Evolutionary conservation across 1,140 invertebrate species (phyloP), one percentile per base, ranked within the genome.

Genomic region (Zaprionus kolodkinae): DNA sequence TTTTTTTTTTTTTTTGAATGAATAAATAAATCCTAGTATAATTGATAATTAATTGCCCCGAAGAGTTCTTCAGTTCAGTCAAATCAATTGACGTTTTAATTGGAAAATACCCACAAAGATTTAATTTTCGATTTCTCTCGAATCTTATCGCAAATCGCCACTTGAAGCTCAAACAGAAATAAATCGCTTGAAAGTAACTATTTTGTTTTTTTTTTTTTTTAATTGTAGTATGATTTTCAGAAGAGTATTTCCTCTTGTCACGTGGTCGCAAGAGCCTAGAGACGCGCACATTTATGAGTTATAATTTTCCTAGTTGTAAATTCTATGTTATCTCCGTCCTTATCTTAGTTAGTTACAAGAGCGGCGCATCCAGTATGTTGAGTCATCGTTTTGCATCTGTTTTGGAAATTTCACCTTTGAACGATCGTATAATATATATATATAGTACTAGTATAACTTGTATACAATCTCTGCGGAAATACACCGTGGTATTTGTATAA

Each of bases 21-120:
- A 78, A 69, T 86, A 48, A 86, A 88, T 77, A 86, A 83, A 88
- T 55, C 57, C 33, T 74, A 79, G 69, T 87, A 70, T 76, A 87
- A 87, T 79, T 76, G 70, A 79, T 64, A 72, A 71, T 64, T 77
- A 78, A 85, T 78, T 78, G 68, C 38, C 63, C 11, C 11, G n/a
- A 35, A 55, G 55, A 64, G 72, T 72, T 57, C 33, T 64, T 61
- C 17, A 70, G 21, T 6, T 52, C 52, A 21, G 36, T 59, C 63
- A 61, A 72, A 61, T 60, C 63, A 67, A 59, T 67, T 80, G 40
- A 25, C 45, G 13, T 35, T 25, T 63, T 30, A 70, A 70, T 69
- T 59, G 35, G 3, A 12, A 64, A 74, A 56, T 61, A 4, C 45
- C 21, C 21, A 4, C 11, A 1, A 50, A 50, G 38, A 64, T 60